phyloP scores from a whole-genome alignment of 1,140 invertebrate genomes.

The Brachionus asplanchnoidis region DNA sequence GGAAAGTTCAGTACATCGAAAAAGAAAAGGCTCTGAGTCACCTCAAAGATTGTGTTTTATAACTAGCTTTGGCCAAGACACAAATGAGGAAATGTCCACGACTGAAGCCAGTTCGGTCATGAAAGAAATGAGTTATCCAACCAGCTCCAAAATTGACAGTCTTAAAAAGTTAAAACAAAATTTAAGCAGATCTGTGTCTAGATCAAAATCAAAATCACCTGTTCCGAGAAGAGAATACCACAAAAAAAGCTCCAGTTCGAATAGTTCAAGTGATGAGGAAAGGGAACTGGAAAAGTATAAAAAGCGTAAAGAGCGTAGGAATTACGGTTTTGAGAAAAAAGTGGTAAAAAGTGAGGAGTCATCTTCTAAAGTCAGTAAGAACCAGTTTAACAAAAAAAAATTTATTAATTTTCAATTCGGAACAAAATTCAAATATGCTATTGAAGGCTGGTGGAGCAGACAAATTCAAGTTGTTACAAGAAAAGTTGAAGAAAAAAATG shows the following conservation, averaged over 20 bases:
- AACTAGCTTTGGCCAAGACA: conserved; percentile 22
- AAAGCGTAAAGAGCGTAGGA: conserved; percentile 2
- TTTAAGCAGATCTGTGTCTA: not conserved
- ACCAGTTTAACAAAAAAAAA: not conserved
- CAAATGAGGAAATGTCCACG: not conserved
- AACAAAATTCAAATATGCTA: not conserved
- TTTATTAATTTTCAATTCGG: not conserved
- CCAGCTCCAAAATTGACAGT: not conserved
- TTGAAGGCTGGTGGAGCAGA: not conserved
- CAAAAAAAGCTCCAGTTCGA: not conserved
- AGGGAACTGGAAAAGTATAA: conserved; percentile 24
- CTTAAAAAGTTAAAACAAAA: conserved; percentile 20
- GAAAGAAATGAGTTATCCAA: not conserved
- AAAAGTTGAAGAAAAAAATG: conserved; percentile 41
- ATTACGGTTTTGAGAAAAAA: not conserved
- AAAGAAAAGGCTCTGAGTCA: conserved; percentile 29
- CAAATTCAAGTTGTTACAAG: not conserved
- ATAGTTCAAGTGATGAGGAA: conserved; percentile 34
- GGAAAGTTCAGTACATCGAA: not conserved
- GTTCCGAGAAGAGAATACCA: not conserved
- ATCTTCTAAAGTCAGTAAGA: conserved; percentile 39
- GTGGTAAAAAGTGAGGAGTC: not conserved
- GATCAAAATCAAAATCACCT: not conserved
- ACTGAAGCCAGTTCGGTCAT: not conserved
- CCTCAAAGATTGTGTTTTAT: conserved; percentile 15